Evolutionary conservation across 2,797 vertebrate genomes (phyloP).

Genomic region (Enteromius argenteus): DNA sequence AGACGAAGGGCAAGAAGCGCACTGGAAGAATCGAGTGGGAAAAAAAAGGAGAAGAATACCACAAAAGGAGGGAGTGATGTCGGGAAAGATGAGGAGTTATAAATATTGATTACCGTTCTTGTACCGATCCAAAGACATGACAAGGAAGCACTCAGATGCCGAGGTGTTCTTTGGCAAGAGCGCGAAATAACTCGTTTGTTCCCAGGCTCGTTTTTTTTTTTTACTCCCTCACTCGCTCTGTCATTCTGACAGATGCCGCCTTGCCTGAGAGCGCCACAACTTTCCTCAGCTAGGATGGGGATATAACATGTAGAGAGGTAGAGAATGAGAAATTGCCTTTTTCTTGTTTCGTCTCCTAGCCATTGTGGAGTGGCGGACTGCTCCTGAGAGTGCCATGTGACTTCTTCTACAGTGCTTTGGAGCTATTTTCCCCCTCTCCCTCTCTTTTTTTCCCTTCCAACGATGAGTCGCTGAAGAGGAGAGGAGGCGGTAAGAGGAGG

Average conservation of each 20-base stretch:
- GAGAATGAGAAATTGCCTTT: slow-evolving; percentile 36
- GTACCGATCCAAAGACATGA: slow-evolving; percentile 62
- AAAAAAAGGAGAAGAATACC: slow-evolving; percentile 20
- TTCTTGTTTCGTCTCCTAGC: slow-evolving; percentile 41
- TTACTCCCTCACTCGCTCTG: slow-evolving; percentile 12
- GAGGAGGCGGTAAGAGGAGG: slow-evolving; percentile 65
- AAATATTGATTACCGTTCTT: slow-evolving; percentile 67
- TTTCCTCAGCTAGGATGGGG: slow-evolving; percentile 56
- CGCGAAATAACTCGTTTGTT: slow-evolving; percentile 30
- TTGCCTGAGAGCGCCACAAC: slow-evolving; percentile 56
- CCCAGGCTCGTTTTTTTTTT: background rate
- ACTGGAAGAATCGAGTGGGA: slow-evolving; percentile 28
- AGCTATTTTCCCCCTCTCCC: slow-evolving; percentile 47
- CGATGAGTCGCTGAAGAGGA: slow-evolving; percentile 75
- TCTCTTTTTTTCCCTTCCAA: slow-evolving; percentile 58
- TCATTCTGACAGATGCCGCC: slow-evolving; percentile 41
- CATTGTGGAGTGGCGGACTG: slow-evolving; percentile 53
- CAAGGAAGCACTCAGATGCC: slow-evolving; percentile 37
- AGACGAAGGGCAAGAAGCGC: background rate
- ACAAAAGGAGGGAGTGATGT: slow-evolving; percentile 37
- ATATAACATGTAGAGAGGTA: slow-evolving; percentile 44
- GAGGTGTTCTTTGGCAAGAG: slow-evolving; percentile 45
- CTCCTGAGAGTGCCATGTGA: slow-evolving; percentile 74
- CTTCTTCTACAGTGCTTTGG: slow-evolving; percentile 64
- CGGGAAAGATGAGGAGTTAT: slow-evolving; percentile 55